Conservation (phyloP, 2,888 invertebrate species). For the Arge pagana region DNA sequence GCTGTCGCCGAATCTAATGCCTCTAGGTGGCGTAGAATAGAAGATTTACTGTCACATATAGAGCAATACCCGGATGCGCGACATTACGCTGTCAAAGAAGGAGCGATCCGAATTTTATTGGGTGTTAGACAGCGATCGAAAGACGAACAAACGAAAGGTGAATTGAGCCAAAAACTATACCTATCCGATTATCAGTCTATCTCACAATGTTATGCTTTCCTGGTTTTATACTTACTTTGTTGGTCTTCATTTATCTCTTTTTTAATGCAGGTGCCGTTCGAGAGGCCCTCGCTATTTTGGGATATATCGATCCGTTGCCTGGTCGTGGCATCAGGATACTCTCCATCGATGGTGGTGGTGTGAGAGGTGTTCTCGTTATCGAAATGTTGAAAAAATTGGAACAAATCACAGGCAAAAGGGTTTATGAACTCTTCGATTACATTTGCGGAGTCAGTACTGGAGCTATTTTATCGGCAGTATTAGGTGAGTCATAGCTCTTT, state of each 20-base stretch:
- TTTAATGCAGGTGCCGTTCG: slow-evolving; percentile 49
- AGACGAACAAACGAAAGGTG: slow-evolving; percentile 53
- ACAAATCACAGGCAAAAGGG: slow-evolving; percentile 67
- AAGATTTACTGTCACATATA: slow-evolving; percentile 75
- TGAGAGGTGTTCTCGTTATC: slow-evolving; percentile 83
- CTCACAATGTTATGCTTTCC: no score
- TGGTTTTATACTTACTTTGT: no score
- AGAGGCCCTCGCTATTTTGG: slow-evolving; percentile 72
- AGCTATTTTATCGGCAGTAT: slow-evolving; percentile 76
- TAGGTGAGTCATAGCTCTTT: slow-evolving; percentile 70
- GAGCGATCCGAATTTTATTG: slow-evolving; percentile 70
- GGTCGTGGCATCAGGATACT: slow-evolving; percentile 79
- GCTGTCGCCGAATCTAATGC: slow-evolving; percentile 63
- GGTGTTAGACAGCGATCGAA: slow-evolving; percentile 59
- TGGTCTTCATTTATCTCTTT: no score
- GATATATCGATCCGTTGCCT: slow-evolving; percentile 70
- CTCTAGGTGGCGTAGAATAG: slow-evolving; percentile 67
- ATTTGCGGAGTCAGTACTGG: slow-evolving; percentile 85
- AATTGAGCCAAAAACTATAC: no score
- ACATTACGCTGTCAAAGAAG: slow-evolving; percentile 75
- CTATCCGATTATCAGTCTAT: no score
- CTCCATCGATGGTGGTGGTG: slow-evolving; percentile 89
- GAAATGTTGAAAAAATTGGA: slow-evolving; percentile 82
- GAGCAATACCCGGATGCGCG: slow-evolving; percentile 75
- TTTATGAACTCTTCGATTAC: slow-evolving; percentile 84